Base-by-base conservation (phyloP, 2,888 invertebrate genomes). In the Fragum fragum region DNA sequence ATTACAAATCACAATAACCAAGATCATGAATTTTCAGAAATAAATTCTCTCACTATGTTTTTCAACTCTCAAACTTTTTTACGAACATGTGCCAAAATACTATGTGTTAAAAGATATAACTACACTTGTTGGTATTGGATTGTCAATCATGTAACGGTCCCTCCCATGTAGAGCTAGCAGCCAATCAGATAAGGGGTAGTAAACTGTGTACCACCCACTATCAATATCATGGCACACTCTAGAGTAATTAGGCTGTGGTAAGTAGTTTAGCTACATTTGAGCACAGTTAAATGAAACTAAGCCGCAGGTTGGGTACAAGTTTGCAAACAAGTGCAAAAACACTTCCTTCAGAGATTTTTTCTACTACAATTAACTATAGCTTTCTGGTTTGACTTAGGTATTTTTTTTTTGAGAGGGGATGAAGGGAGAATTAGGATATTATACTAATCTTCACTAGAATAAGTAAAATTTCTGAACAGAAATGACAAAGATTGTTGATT, bases 241-340 rank as follows among this genome's bases (percentile, higher is more conserved):
- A n/a, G 28, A 36, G 68, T 72, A 72, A 81, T 81, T 77, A 77
- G 32, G 52, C 52, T 39, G 57, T 28, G 57, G 84, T 84, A 76
- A 83, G 79, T 73, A 78, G 71, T 81, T 84, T 79, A 81, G 84
- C 73, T 73, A 81, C 79, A 84, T 76, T 76, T 78, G 81, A 84
- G 79, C 57, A 72, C 59, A 42, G 39, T 69, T 69, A 74, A 68
- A 39, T 55, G 71, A 76, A 73, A 61, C 76, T 76, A 55, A 61
- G 76, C 68, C 66, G 68, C 68, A 76, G 29, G 57, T 76, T 76
- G 47, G 72, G 18, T 32, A 11, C 23, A 47, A 47, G 55, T 73
- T 78, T 53, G 71, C 47, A 73, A 73, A 69, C 68, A 69, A 55
- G 61, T 52, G 26, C 59, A 59, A 76, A 70, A 52, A 70, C 26